These are phyloP conservation scores for Semnornis frantzii DNA, from an alignment of 2,113 vertebrate species.

Conservation along the genomic window DNA sequence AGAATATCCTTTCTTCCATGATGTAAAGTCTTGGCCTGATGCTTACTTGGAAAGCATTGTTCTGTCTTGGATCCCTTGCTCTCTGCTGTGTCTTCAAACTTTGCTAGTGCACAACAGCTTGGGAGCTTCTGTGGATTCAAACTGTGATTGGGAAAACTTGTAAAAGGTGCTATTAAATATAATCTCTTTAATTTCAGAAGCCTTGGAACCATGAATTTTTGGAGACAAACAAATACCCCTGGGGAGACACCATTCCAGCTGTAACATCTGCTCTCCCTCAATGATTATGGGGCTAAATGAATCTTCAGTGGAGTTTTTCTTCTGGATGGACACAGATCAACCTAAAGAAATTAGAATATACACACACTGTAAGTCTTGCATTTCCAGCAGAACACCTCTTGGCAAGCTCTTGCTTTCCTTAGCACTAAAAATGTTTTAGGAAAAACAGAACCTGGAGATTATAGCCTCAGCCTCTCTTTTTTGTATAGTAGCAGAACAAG, in stretches of 20 bases:
- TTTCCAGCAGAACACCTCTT: not conserved
- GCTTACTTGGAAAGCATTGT: rapidly evolving
- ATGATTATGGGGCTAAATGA: not conserved
- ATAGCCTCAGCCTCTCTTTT: not conserved
- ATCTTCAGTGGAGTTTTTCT: not conserved
- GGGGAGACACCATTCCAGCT: not conserved
- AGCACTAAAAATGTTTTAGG: not conserved
- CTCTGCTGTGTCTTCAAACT: not conserved
- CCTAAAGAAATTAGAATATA: not conserved
- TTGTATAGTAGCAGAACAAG: not conserved
- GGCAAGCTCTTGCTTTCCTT: not conserved
- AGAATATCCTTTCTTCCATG: no score
- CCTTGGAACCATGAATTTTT: not conserved
- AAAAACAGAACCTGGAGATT: not conserved
- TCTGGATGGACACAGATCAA: not conserved
- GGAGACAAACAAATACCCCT: not conserved
- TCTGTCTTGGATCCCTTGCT: not conserved
- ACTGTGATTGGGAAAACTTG: not conserved
- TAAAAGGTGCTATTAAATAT: not conserved
- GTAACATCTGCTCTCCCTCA: not conserved
- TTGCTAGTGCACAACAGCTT: rapidly evolving
- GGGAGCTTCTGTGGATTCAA: not conserved
- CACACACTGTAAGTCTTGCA: not conserved
- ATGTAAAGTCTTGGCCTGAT: not conserved
- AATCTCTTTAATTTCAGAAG: not conserved